Evolutionary conservation across 2,888 invertebrate species (phyloP).

Genomic region (Melolontha melolontha): DNA sequence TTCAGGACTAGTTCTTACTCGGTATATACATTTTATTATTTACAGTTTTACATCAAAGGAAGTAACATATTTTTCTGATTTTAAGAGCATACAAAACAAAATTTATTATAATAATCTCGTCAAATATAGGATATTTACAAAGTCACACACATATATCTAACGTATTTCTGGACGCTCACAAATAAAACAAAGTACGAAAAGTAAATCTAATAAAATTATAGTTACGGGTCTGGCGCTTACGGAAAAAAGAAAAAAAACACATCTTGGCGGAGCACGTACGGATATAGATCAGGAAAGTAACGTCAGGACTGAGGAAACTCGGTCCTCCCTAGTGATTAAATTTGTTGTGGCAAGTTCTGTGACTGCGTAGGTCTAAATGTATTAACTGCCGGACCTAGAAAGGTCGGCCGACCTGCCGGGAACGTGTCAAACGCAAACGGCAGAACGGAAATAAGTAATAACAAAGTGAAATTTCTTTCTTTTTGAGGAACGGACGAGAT

Average conservation of each 20-base stretch:
- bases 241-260: slow-evolving; percentile 14
- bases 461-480: too few relatives aligned
- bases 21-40: too few relatives aligned
- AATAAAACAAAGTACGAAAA: slow-evolving; percentile 15
- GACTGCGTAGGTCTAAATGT: slow-evolving; percentile 53
- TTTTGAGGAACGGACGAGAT: slow-evolving; percentile 1
- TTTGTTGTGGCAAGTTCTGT: slow-evolving; percentile 54
- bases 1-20: too few relatives aligned
- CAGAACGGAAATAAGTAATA: slow-evolving; percentile 2
- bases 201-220: slow-evolving; percentile 51
- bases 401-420: slow-evolving; percentile 50
- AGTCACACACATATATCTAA: too few relatives aligned
- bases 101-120: too few relatives aligned
- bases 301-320: slow-evolving; percentile 51
- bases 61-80: too few relatives aligned
- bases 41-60: too few relatives aligned
- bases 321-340: slow-evolving; percentile 53
- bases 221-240: slow-evolving; percentile 47
- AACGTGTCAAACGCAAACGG: slow-evolving; percentile 15
- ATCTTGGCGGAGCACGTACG: slow-evolving; percentile 43
- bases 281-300: slow-evolving; percentile 50
- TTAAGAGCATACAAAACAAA: too few relatives aligned
- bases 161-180: background rate
- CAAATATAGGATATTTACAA: too few relatives aligned
- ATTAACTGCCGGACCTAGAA: slow-evolving; percentile 52